These are phyloP conservation scores for Anhinga anhinga DNA, from an alignment of 2,113 vertebrate genomes.

Conservation along the genomic window DNA sequence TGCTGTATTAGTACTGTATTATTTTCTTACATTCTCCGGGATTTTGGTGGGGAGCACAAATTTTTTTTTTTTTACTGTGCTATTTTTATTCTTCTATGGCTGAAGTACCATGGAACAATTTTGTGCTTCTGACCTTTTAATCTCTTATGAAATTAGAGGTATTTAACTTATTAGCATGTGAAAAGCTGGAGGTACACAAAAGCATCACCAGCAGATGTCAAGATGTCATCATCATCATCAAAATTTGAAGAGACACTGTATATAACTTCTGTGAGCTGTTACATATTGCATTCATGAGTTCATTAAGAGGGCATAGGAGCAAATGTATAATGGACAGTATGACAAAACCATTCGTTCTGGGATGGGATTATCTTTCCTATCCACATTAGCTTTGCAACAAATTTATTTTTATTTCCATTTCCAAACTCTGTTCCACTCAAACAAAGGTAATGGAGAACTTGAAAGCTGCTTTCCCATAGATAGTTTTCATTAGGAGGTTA, in stretches of 20 bases:
- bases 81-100: neutral
- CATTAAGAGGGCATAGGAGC: neutral
- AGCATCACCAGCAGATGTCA: neutral
- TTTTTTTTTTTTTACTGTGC: neutral
- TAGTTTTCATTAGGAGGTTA: neutral
- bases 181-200: neutral
- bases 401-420: neutral
- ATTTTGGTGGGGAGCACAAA: neutral
- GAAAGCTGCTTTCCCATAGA: neutral
- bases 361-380: neutral
- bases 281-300: neutral
- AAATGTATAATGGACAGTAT: neutral
- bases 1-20: neutral
- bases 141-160: neutral
- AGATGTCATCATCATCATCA: neutral
- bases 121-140: neutral
- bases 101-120: neutral
- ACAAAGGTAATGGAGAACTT: neutral
- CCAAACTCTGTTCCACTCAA: neutral
- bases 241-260: neutral
- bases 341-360: neutral
- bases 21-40: neutral
- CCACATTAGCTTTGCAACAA: neutral
- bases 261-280: neutral
- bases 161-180: neutral